A percentile compares a stretch with the other conserved stretches of the same genome.
Evolutionary conservation across 2,113 vertebrate genomes (phyloP).

Genomic region (Proterorhinus semilunaris): DNA sequence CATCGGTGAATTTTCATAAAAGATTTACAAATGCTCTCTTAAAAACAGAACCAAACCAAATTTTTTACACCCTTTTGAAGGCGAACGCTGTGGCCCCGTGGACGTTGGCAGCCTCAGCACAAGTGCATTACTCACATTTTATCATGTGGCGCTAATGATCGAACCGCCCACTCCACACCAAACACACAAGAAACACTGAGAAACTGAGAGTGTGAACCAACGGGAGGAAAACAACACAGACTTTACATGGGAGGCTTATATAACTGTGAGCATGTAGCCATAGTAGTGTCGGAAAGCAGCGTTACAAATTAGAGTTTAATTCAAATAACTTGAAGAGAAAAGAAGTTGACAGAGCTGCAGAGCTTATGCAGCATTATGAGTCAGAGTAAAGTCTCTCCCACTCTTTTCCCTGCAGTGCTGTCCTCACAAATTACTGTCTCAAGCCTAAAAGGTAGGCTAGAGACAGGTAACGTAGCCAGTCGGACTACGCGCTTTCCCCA

Average conservation of each 20-base stretch:
- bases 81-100: conserved; percentile 10
- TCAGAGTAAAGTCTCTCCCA: no score
- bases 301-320: no score
- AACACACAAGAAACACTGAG: background rate
- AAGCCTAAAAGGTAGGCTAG: no score
- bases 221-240: background rate
- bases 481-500: no score
- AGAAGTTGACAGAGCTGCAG: no score
- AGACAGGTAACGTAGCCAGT: no score
- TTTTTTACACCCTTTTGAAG: background rate
- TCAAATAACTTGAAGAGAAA: no score
- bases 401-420: no score
- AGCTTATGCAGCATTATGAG: no score
- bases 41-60: no score
- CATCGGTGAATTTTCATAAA: no score
- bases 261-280: background rate
- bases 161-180: background rate
- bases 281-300: background rate
- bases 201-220: background rate
- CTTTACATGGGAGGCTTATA: background rate
- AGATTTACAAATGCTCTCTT: background rate
- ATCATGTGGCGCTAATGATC: background rate
- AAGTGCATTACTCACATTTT: background rate
- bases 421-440: no score
- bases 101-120: background rate